Conservation (phyloP, 2,113 vertebrate species). For the Mesocricetus auratus region DNA sequence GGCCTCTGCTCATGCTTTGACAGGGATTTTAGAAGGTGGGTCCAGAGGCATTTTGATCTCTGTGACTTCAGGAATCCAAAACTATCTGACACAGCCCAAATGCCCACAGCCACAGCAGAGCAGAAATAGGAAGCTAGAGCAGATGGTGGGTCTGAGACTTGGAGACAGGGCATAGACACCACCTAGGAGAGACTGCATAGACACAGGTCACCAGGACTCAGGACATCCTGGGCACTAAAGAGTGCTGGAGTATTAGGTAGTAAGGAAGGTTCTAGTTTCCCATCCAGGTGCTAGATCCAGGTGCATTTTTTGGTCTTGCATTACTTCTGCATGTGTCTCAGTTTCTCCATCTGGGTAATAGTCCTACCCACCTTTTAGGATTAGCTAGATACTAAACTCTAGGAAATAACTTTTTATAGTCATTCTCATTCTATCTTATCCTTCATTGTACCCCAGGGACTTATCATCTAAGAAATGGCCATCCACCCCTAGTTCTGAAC, state of each 20-base stretch:
- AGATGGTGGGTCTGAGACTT: neutral
- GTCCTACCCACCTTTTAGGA: neutral
- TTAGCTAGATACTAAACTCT: neutral
- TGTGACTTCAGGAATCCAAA: neutral
- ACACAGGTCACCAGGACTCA: too few relatives aligned
- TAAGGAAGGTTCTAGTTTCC: neutral
- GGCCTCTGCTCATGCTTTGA: neutral
- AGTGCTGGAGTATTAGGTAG: rapidly evolving
- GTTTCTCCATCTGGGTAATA: neutral
- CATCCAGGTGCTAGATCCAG: rapidly evolving
- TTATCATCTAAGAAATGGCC: neutral
- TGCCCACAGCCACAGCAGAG: neutral
- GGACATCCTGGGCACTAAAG: neutral
- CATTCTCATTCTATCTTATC: neutral
- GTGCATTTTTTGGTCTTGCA: neutral
- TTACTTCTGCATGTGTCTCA: neutral
- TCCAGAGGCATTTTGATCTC: neutral
- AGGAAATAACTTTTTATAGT: neutral
- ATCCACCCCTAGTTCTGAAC: neutral
- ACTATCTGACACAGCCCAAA: rapidly evolving
- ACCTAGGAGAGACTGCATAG: neutral
- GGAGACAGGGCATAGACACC: neutral
- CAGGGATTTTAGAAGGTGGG: too few relatives aligned
- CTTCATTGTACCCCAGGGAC: neutral
- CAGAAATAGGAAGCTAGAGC: neutral